Evolutionary conservation across 2,797 vertebrate genomes (phyloP).

Genomic region (Dicrostonyx torquatus): DNA sequence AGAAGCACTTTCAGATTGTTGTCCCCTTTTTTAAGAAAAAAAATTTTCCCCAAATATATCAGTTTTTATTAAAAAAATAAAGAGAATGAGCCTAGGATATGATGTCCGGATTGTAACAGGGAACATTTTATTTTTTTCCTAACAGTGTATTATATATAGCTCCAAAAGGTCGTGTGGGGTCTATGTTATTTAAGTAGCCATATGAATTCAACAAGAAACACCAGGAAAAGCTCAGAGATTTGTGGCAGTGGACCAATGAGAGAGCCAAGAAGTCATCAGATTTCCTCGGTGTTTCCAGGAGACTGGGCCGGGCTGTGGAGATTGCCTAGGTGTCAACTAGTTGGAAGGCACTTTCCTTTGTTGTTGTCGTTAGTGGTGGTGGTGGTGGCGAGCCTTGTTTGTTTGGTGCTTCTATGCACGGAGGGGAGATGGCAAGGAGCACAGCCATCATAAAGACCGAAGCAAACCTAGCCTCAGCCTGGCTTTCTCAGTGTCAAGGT

Average conservation of each 20-base stretch:
- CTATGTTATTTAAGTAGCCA: background rate
- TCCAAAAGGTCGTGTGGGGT: conserved; percentile 13
- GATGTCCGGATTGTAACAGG: conserved; percentile 31
- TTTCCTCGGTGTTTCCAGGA: background rate
- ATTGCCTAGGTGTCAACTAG: background rate
- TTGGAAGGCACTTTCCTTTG: conserved; percentile 49
- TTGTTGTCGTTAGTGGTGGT: background rate
- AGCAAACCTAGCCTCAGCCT: background rate
- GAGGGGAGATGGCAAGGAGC: background rate
- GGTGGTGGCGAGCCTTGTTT: background rate
- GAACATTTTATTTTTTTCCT: background rate
- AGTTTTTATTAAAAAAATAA: conserved; percentile 75
- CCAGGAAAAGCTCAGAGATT: background rate
- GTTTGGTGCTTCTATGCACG: background rate
- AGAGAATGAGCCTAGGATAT: conserved; percentile 37
- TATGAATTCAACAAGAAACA: background rate
- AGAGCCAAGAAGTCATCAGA: background rate
- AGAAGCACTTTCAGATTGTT: conserved; percentile 76
- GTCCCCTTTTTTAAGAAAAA: conserved; percentile 26
- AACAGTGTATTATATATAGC: background rate
- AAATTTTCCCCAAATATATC: conserved; percentile 19
- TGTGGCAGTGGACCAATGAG: conserved; percentile 53
- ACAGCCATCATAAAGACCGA: background rate
- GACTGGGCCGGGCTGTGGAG: background rate
- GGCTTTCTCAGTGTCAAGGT: background rate